A percentile compares a stretch with the other conserved stretches of the same genome.
Evolutionary conservation across 2,888 invertebrate species (phyloP).

Genomic region (Dysmachus trigonus): DNA sequence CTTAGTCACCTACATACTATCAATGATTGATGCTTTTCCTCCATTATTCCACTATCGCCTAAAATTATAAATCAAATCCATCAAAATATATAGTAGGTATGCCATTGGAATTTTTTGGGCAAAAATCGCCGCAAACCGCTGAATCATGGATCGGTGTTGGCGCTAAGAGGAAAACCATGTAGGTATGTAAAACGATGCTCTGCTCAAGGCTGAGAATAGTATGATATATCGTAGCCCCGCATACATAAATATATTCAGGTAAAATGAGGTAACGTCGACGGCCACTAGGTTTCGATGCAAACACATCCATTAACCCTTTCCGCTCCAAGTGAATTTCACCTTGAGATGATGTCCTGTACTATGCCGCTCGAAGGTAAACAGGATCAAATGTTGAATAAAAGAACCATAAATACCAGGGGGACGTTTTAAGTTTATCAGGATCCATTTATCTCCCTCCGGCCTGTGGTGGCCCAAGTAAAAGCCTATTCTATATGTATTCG

Average conservation of each 20-base stretch:
- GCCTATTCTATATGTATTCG: neutral
- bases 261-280: neutral
- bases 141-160: neutral
- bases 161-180: neutral
- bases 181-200: neutral
- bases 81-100: neutral
- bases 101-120: neutral
- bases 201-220: neutral
- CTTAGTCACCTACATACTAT: neutral
- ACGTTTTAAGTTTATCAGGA: slow-evolving; percentile 19
- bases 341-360: neutral
- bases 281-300: neutral
- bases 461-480: neutral
- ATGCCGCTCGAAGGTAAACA: neutral
- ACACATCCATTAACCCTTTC: neutral
- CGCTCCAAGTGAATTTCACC: neutral
- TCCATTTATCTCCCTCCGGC: slow-evolving; percentile 2
- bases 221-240: neutral
- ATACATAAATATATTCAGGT: neutral
- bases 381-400: slow-evolving; percentile 29
- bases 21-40: neutral
- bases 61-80: neutral
- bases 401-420: neutral
- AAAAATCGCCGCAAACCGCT: neutral
- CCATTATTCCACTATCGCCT: neutral